Conservation (phyloP, 2,113 vertebrate species). For the Potamarius usumacintae region DNA sequence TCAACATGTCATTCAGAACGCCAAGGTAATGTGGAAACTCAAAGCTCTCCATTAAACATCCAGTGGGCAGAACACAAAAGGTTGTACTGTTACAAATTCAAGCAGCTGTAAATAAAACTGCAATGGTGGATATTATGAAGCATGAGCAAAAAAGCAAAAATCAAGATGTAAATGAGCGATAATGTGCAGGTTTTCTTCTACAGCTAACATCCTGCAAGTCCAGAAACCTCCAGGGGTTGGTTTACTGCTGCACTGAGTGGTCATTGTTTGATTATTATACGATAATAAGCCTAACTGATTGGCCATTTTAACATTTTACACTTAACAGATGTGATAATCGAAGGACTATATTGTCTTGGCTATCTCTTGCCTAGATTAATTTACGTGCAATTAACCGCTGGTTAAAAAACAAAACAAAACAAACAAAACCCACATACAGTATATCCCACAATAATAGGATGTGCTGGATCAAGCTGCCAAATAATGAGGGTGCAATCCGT, state of each 20-base stretch:
- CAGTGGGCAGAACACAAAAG: background rate
- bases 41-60: background rate
- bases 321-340: background rate
- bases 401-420: no score
- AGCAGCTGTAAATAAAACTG: background rate
- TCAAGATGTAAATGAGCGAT: background rate
- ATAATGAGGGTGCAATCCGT: background rate
- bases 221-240: background rate
- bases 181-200: background rate
- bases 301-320: background rate
- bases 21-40: background rate
- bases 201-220: background rate
- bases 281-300: background rate
- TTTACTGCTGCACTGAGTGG: background rate
- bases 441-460: no score
- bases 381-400: background rate
- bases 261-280: background rate
- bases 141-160: background rate
- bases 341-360: background rate
- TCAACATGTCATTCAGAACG: slow-evolving; percentile 1
- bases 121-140: background rate
- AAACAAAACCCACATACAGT: no score
- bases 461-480: background rate
- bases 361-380: background rate
- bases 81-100: background rate